Evolutionary conservation across 2,797 vertebrate genomes (phyloP).

Genomic region (Hyperoplus lanceolatus): DNA sequence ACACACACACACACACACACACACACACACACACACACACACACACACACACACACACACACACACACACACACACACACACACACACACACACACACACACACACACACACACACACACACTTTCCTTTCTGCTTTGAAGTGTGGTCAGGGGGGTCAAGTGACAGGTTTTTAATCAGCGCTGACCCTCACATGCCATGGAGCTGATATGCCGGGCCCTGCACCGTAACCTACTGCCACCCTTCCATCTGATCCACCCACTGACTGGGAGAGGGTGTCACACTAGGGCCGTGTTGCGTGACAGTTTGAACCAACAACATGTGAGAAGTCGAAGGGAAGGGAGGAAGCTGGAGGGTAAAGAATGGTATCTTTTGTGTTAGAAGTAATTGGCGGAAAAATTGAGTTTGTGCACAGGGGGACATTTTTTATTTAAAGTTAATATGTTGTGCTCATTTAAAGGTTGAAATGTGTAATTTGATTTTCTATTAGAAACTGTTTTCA

Average conservation of each 20-base stretch:
- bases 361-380: conserved; percentile 23
- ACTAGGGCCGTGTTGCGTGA: conserved; percentile 70
- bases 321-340: conserved; percentile 35
- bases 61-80: conserved; percentile 25
- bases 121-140: conserved; percentile 69
- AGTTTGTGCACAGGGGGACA: too few relatives aligned
- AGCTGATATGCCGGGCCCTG: conserved; percentile 79
- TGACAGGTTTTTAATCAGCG: conserved; percentile 83
- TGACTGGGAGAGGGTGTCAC: conserved; percentile 70
- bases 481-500: too few relatives aligned
- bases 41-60: conserved; percentile 25
- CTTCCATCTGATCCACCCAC: conserved; percentile 72
- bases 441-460: too few relatives aligned
- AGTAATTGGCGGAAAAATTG: neutral
- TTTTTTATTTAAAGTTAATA: too few relatives aligned
- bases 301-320: conserved; percentile 54
- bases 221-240: conserved; percentile 47
- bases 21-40: conserved; percentile 27
- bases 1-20: conserved; percentile 28
- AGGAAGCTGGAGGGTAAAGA: conserved; percentile 31
- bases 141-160: conserved; percentile 79
- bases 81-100: conserved; percentile 25
- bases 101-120: conserved; percentile 27
- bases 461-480: too few relatives aligned
- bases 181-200: conserved; percentile 82